Base-by-base conservation (phyloP, 2,113 vertebrate species). In the Pongo abelii region DNA sequence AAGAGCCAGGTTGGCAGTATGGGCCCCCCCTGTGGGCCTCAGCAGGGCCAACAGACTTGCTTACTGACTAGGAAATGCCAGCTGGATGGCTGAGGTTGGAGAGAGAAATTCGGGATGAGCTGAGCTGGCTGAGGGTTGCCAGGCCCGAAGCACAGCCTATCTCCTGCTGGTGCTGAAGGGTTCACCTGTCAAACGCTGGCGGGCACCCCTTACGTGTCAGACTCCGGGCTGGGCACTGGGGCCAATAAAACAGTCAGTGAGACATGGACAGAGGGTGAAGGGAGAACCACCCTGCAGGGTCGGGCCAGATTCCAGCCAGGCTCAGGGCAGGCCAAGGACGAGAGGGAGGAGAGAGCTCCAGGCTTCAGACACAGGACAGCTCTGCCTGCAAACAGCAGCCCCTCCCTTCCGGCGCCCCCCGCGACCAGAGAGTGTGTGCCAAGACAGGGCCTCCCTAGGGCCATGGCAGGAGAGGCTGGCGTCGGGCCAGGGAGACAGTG, bases 331-430 rank as follows among this genome's bases (percentile, higher is more conserved):
- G 20, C 69, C 6, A 18, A 25, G 27, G 38, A 30, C 38, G n/a
- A 30, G 3, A 3, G 40, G 57, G 5, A 48, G 50, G 5, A 27
- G 6, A 52, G 83, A 84, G 27, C 6, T 46, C 90, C 40, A 0
- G 5, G 50, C 11, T 3, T 57, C 0, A 0, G 77, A 59, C 30
- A 46, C 2, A 22, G 70, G 30, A 18, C 7, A 13, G 46, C 25
- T 23, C 35, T 35, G 22, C 30, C 83, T 81, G 93, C 43, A 57
- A 35, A 40, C 3, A 1, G 72, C 0, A 0, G n/a, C 5, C 9
- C 30, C 8, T 70, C 18, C 74, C 57, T 80, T 25, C 27, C 6
- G 0, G 38, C 8, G 18, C 17, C 57, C 48, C 48, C 40, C 20
- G 27, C 9, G 1, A 13, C 59, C 13, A 9, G 23, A 52, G 79